Percentiles rank a stretch among this genome's conserved stretches.
phyloP scores from a whole-genome alignment of 2,888 invertebrate species.

The Drosophila hamatofila region DNA sequence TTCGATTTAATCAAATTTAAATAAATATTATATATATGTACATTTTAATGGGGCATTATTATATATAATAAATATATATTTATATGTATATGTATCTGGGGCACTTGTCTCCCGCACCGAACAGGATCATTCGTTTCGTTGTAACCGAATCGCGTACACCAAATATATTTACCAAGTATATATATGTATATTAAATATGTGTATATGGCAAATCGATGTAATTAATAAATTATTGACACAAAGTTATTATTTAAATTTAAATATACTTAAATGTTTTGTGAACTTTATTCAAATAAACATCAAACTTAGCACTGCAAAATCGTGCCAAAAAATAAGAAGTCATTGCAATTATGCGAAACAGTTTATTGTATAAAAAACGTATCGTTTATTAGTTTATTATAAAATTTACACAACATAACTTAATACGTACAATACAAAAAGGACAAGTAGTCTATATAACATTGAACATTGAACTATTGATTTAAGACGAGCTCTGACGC shows the following conservation, averaged over 20 bases:
- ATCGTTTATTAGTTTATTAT: slow-evolving; percentile 22
- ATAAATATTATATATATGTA: slow-evolving; percentile 47
- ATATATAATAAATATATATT: slow-evolving; percentile 40
- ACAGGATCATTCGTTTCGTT: slow-evolving; percentile 54
- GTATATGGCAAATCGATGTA: slow-evolving; percentile 46
- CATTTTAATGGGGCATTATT: slow-evolving; percentile 63
- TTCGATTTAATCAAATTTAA: slow-evolving; percentile 65
- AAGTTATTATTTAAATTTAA: slow-evolving; percentile 68
- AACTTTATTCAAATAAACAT: slow-evolving; percentile 70
- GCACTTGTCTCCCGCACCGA: slow-evolving; percentile 37
- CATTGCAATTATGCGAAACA: not conserved
- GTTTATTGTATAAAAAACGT: slow-evolving; percentile 5
- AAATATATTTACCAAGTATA: slow-evolving; percentile 26
- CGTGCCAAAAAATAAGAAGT: slow-evolving; percentile 45
- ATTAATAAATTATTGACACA: slow-evolving; percentile 50
- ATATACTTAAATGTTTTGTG: slow-evolving; percentile 66
- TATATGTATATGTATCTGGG: slow-evolving; percentile 36
- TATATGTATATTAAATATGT: slow-evolving; percentile 6
- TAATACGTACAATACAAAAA: slow-evolving; percentile 32
- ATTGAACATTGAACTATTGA: slow-evolving; percentile 57
- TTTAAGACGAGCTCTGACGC: slow-evolving; percentile 16
- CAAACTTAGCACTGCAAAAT: slow-evolving; percentile 51
- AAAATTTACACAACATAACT: slow-evolving; percentile 24
- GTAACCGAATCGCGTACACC: slow-evolving; percentile 42
- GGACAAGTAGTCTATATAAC: slow-evolving; percentile 50